Base-by-base conservation (phyloP, 2,113 vertebrate genomes). In the Dendropsophus ebraccatus region DNA sequence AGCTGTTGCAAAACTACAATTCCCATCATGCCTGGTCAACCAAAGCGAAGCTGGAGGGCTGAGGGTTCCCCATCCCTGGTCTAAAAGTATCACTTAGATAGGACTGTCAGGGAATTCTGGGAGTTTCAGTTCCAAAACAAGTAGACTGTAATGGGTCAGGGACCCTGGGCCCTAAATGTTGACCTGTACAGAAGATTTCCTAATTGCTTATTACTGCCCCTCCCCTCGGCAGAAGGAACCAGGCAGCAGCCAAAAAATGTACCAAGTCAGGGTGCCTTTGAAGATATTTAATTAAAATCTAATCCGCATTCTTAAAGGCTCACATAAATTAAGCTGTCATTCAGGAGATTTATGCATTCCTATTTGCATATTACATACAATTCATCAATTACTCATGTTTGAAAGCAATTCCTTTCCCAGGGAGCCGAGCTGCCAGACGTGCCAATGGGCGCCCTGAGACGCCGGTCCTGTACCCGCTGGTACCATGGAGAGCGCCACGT, bases 241-340 rank as follows among this genome's bases (percentile, higher is more conserved):
- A 92, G 87, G 91, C 84, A 89, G 88, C 72, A 91, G 91, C 90
- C 92, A 89, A 92, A 92, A 93, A 91, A 56, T 87, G 60, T 88
- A 93, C 88, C 88, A 95, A 95, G 92, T 94, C 94, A 95, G 93
- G 93, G 94, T 95, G 94, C 94, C 95, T 96, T 96, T 96, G 93
- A 96, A 95, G 93, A 95, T 93, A 95, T 95, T 96, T 96, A 96
- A 96, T 96, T 96, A 96, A 96, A 96, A 95, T 94, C 94, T 96
- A 96, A 96, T 96, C 94, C 90, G 92, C 94, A 94, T 95, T 96
- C 95, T 95, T 96, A 95, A 95, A 95, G 93, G 93, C 93, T 94
- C 93, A 94, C 93, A 95, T 94, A 96, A 96, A 96, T 96, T 95
- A 96, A 95, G 93, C 92, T 96, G 95, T 96, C 95, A 96, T 94